Evolutionary conservation across 2,113 vertebrate species (phyloP), one percentile per base, ranked within the genome.

Genomic region (Australoheros scitulus): DNA sequence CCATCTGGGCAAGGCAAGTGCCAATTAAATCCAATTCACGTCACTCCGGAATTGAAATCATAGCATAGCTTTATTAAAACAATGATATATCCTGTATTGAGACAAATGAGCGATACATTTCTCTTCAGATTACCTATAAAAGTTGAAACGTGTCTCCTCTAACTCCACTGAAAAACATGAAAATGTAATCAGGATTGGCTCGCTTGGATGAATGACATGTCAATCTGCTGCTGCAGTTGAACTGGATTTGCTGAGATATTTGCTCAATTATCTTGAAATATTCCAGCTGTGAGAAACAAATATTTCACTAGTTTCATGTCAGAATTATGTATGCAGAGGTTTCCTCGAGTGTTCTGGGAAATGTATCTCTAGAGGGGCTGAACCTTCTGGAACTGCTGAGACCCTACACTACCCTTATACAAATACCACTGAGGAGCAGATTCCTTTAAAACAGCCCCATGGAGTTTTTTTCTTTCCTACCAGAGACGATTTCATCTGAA

Each of bases 1-100:
- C 84, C 91, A 89, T 93, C 87, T 93, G 93, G 90, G 86, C 79
- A 87, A 89, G 63, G 78, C 83, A 83, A 87, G 79, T 79, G 82
- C 92, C 92, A 91, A 85, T 92, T 92, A 88, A 11, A 70, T 85
- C 87, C 88, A 93, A 84, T 92, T 86, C 64, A 57, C 24, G 83
- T 85, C 92, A 88, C 82, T 89, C 88, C 86, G 38, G 79, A 88
- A 57, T 32, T 87, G 56, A 88, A 89, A 77, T 79, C 84, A 56
- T 70, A 56, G 10, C 43, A 20, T 50, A 56, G 63, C 11, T n/a
- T 81, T 52, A 83, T 88, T 88, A 89, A 87, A 78, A 79, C 20
- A 47, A 43, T 68, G 20, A 43, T 20, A 60, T 57, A 43, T 38
- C 24, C 81, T 55, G 70, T 50, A 68, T 15, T 68, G 15, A 26